Evolutionary conservation across 2,113 vertebrate species (phyloP), one percentile per base, ranked within the genome.

Genomic region (Mobula birostris): DNA sequence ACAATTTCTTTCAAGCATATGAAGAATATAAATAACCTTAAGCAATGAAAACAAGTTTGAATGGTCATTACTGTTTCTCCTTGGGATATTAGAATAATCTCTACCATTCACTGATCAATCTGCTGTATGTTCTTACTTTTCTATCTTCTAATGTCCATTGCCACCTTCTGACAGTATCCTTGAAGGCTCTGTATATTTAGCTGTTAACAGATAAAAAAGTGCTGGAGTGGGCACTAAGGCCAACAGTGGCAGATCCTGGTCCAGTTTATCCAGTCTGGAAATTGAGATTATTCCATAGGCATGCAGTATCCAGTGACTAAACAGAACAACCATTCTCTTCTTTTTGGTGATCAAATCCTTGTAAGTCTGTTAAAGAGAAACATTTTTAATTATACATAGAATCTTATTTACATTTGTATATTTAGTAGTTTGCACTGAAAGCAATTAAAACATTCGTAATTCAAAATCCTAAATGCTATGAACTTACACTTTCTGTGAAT

Each of bases 271-370:
- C 96, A 99, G 95, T 94, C 98, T 98, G 94, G 98, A 98, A 96
- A 99, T 99, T 32, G 99, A 99, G 96, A 99, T 97, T 94, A 99
- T 99, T 94, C 99, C 99, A 12, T 99, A 99, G 0, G 98, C 98
- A 11, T 99, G 99, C 78, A 99, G 97, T n/a, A 99, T 95, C 99
- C 99, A 99, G 95, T 99, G 99, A 95, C 99, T 99, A 95, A 99
- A 97, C 95, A 99, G 97, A 68, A 99, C 98, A 0, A 99, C 97
- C 12, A 99, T 96, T 74, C 98, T 98, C 95, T 99, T 99, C 98
- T 99, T 99, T 96, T 98, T 98, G 21, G 97, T 97, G 0, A 98
- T 96, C 85, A 99, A 98, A 95, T 98, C 98, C 96, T 98, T 98
- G 96, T 98, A 98, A 90, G 98, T 98, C 98, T 99, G 61, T 66